These are phyloP conservation scores for Eubasilissa splendida DNA, from an alignment of 2,888 invertebrate genomes.

Conservation along the genomic window DNA sequence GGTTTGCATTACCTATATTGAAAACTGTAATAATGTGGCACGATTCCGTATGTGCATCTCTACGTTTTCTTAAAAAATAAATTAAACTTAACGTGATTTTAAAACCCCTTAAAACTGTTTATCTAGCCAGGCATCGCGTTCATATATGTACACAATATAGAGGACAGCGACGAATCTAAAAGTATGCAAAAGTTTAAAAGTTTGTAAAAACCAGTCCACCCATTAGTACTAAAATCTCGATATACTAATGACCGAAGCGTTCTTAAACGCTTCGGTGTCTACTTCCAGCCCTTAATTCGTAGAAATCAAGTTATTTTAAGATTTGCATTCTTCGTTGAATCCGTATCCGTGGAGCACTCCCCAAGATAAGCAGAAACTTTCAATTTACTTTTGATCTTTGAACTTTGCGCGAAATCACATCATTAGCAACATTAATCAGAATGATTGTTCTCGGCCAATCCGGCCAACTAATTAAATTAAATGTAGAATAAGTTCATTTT, in stretches of 20 bases:
- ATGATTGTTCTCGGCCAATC: slow-evolving; percentile 10
- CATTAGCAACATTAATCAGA: slow-evolving; percentile 37
- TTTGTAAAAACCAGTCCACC: not conserved
- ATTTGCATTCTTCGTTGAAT: slow-evolving; percentile 36
- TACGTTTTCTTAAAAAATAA: too few relatives aligned
- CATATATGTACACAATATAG: too few relatives aligned
- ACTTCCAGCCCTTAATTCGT: slow-evolving; percentile 6
- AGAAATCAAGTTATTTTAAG: slow-evolving; percentile 35
- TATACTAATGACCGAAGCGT: slow-evolving; percentile 21
- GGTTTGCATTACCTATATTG: too few relatives aligned
- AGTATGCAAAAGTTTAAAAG: not conserved
- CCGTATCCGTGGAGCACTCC: slow-evolving; percentile 16
- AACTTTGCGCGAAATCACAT: slow-evolving; percentile 1
- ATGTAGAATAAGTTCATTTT: slow-evolving; percentile 2
- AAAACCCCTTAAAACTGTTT: too few relatives aligned
- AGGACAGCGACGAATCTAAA: too few relatives aligned
- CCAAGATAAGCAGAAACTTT: slow-evolving; percentile 31
- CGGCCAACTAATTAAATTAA: slow-evolving; percentile 22
- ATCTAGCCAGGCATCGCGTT: too few relatives aligned
- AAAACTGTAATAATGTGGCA: too few relatives aligned
- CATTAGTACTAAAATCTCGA: not conserved
- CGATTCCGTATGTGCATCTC: too few relatives aligned
- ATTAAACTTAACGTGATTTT: too few relatives aligned
- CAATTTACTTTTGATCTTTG: slow-evolving; percentile 37
- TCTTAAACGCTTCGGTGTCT: slow-evolving; percentile 3